Evolutionary conservation across 2,888 invertebrate species (phyloP), one percentile per base, ranked within the genome.

Genomic region (Phyllotreta cruciferae): DNA sequence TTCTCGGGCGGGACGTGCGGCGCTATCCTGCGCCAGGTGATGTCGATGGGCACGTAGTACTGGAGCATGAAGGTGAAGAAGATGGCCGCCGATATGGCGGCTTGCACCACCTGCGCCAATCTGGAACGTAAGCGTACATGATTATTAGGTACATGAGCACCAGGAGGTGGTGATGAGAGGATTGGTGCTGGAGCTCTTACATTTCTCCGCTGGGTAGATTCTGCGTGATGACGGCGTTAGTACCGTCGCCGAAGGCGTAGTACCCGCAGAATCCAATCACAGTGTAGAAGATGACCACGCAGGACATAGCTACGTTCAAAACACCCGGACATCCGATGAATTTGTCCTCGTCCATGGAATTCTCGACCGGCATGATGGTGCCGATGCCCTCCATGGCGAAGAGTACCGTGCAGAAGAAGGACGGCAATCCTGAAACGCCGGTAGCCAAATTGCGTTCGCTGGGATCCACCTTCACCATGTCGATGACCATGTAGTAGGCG

Each of bases 321-420:
- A 96, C 94, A 7, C 97, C 94, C 0, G 91, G 92, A 70, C 90
- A 90, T 3, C 90, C 89, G 44, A 96, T 86, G 77, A 93, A 93
- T 68, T 91, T 89, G 63, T 89, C 84, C 0, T 89, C 88, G n/a
- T 85, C 86, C 96, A 98, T 96, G 50, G 91, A 91, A 78, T 96
- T 96, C 80, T 97, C 96, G n/a, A 98, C 88, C 0, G 98, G 98
- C 86, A 98, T 89, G 6, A 97, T 92, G 52, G 91, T 92, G 45
- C 93, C 93, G 70, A 98, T 97, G 44, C 74, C 96, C 83, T 99
- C 98, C 88, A 98, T 98, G 1, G 98, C 95, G 79, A 97, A 99
- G 71, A 99, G 91, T 0, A 96, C 97, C 0, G 97, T 98, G 56
- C 97, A 87, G 79, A 98, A 94, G 82, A 95, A 98, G 54, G 96